Evolutionary conservation across 2,797 vertebrate genomes (phyloP).

Genomic region (Eidolon dupreanum): DNA sequence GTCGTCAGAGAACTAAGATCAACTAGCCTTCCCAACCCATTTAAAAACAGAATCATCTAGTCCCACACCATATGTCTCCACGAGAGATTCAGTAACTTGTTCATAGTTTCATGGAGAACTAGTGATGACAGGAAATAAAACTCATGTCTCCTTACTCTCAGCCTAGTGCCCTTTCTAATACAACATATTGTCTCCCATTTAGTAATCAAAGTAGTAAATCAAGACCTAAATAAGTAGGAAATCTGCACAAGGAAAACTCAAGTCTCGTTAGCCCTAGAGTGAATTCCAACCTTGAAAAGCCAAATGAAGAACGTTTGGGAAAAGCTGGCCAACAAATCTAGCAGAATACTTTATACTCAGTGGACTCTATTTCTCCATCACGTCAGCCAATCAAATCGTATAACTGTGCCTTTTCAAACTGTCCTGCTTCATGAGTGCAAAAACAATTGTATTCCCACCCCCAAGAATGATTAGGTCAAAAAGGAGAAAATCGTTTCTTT

Average conservation of each 20-base stretch:
- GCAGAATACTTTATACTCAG: neutral
- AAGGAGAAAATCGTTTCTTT: slow-evolving; percentile 66
- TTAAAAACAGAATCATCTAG: neutral
- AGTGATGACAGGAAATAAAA: neutral
- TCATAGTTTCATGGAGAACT: neutral
- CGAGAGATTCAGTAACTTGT: neutral
- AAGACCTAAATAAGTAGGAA: neutral
- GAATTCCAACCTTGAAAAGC: neutral
- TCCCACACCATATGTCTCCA: neutral
- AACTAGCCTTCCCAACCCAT: neutral
- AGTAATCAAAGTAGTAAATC: slow-evolving; percentile 30
- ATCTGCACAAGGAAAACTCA: neutral
- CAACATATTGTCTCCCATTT: neutral
- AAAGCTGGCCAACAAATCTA: neutral
- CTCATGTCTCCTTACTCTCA: neutral
- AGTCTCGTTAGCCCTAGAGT: neutral
- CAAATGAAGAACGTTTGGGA: neutral
- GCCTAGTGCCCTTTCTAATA: slow-evolving; percentile 8
- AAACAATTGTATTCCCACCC: neutral
- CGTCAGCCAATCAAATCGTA: neutral
- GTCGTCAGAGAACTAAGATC: neutral
- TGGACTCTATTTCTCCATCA: neutral
- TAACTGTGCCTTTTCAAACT: neutral
- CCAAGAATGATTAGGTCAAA: slow-evolving; percentile 14
- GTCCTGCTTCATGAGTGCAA: neutral